Evolutionary conservation across 2,113 vertebrate genomes (phyloP), one percentile per base, ranked within the genome.

Genomic region (Aramus guarauna): DNA sequence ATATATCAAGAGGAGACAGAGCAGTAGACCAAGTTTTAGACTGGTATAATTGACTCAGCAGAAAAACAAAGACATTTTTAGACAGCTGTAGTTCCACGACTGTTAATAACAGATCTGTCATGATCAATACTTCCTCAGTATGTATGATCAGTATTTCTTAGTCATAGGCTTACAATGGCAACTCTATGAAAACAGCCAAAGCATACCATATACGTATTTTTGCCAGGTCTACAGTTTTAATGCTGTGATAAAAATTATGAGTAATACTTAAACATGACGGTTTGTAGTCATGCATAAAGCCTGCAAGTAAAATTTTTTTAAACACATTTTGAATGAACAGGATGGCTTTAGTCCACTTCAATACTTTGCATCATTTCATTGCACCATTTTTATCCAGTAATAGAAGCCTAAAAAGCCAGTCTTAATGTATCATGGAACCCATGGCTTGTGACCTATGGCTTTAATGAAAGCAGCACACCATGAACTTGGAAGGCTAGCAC

Each of bases 181-280:
- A 45, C 20, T 34, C 29, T 23, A 16, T 15, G 19, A 45, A 76
- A 83, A 43, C 12, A 92, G 39, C 6, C 71, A 69, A 82, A 83
- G 3, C 5, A 50, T 26, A 66, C 7, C 1, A 0, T 4, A 34
- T 22, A n/a, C 22, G 3, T 27, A 23, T n/a, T 69, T 75, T 90
- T 87, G 32, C 30, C 29, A 55, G 11, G 3, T 50, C 9, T 84
- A 13, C 1, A 1, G 13, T 66, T 92, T 90, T 72, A 6, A 52
- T 85, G 67, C 69, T 37, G 2, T 43, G n/a, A 78, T 41, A 82
- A 88, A 94, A 82, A 71, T 11, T 1, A 63, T 2, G 14, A 85
- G 7, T 6, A 78, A 68, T n/a, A 68, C 30, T 64, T 76, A 9
- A 59, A 78, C 10, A 90, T 24, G 27, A 37, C 39, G 19, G 8